These are phyloP conservation scores for Desmophyllum pertusum DNA, from an alignment of 92 coral and sea anemone species.

Conservation along the genomic window DNA sequence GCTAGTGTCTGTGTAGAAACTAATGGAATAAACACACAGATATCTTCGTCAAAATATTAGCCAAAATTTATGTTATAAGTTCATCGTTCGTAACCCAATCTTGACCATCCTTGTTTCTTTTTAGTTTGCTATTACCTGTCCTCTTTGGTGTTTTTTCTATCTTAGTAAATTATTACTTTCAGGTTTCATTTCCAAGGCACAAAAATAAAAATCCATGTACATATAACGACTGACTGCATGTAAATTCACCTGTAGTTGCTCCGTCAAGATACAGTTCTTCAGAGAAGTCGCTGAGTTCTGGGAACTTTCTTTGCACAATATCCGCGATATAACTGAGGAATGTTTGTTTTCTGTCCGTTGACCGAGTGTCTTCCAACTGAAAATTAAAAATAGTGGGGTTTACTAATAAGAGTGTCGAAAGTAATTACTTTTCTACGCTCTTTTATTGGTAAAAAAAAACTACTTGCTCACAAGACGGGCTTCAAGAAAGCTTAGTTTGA, in stretches of 20 bases:
- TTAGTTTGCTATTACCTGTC: too few species aligned
- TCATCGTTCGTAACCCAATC: too few species aligned
- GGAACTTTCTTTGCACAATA: conserved; percentile 74
- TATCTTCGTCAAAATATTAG: too few species aligned
- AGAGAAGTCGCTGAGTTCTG: conserved; percentile 75
- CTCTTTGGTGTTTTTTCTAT: too few species aligned
- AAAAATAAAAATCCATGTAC: too few species aligned
- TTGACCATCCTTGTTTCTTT: too few species aligned
- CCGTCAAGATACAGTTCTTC: conserved; percentile 82
- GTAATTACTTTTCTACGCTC: too few species aligned
- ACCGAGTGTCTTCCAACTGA: conserved; percentile 89
- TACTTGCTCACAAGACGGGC: background rate
- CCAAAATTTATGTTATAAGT: too few species aligned
- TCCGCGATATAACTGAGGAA: conserved; percentile 83
- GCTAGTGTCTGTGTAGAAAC: conserved; percentile 96
- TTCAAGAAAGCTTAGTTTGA: background rate
- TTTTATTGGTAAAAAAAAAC: too few species aligned
- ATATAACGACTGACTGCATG: too few species aligned
- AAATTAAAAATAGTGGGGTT: background rate
- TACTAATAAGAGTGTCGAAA: background rate
- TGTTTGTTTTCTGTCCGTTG: conserved; percentile 90
- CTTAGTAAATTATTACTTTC: too few species aligned
- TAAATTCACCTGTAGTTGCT: conserved; percentile 81
- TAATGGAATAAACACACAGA: conserved; percentile 2
- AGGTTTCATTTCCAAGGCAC: too few species aligned